Evolutionary conservation across 2,888 invertebrate genomes (phyloP), one percentile per base, ranked within the genome.

Genomic region (Geotrupes spiniger): DNA sequence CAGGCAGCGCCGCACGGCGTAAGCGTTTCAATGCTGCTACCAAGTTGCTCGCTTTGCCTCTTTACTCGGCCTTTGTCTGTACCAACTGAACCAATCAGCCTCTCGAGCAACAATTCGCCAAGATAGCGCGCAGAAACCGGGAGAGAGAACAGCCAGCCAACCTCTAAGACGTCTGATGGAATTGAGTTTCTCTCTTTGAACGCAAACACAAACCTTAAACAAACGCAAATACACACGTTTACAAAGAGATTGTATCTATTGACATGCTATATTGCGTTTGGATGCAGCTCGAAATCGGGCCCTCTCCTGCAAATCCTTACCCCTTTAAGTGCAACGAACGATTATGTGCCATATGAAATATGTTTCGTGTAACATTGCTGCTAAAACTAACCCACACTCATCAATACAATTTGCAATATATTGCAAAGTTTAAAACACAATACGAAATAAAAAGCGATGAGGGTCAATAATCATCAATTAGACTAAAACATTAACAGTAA

Each of bases 1-100:
- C 58, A 43, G 46, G 45, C 41, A 38, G 36, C 31, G 33, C 21
- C 14, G 42, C 36, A 43, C 40, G 41, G 43, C 40, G 39, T 38
- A 40, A 46, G 36, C 49, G 46, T 44, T 54, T 56, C 46, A 53
- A 52, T 56, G 57, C 55, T 56, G 57, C 55, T 53, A 51, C 54
- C 51, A 56, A 56, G 58, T 53, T 57, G 56, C 53, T 55, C 57
- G 57, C 57, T 59, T 60, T 60, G 63, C 61, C 60, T 59, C 59
- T 59, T 62, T 59, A 55, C 60, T 54, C 52, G 36, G 6, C 59
- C 59, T 65, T 65, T 64, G 65, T 65, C 58, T 63, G 56, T 59
- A 57, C 50, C 62, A 65, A 63, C 61, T 59, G 63, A 65, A 64
- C 63, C 65, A 64, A 65, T 65, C 63, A 60, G 58, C 60, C 57